Percentiles rank a stretch among this genome's conserved stretches.
Conservation (phyloP, 2,113 vertebrate species). For the Lepidothrix coronata region DNA sequence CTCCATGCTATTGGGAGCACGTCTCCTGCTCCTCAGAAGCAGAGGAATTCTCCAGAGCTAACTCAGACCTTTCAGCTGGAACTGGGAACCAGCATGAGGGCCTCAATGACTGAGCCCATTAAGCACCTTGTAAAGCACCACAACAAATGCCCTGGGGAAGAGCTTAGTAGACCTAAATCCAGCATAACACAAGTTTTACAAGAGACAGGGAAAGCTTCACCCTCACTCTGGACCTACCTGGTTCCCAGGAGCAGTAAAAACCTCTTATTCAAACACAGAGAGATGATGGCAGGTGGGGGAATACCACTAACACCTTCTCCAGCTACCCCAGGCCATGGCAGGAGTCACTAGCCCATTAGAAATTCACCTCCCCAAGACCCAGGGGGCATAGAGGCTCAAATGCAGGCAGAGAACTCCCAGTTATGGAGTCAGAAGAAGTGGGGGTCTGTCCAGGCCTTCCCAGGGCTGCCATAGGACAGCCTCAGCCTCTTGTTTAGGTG, state of each 20-base stretch:
- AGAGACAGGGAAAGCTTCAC: neutral
- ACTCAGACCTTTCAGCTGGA: neutral
- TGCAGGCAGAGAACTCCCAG: neutral
- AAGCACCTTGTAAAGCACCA: neutral
- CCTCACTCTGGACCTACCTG: neutral
- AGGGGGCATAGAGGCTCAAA: neutral
- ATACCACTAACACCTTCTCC: neutral
- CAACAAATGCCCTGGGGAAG: rapidly evolving
- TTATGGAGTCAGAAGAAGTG: neutral
- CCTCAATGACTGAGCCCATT: neutral
- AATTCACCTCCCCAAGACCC: neutral
- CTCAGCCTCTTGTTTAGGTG: neutral
- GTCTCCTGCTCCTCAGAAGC: rapidly evolving
- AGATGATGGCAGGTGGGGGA: neutral
- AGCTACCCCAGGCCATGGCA: neutral
- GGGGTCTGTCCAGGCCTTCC: neutral
- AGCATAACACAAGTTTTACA: neutral
- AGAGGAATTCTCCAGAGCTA: neutral
- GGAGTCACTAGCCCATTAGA: neutral
- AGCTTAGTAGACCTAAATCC: neutral
- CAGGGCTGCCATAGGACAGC: neutral
- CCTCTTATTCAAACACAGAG: neutral
- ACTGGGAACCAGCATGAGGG: neutral
- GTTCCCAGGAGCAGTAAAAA: neutral
- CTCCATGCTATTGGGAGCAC: neutral